These are phyloP conservation scores for Megastigmus dorsalis DNA, from an alignment of 2,888 invertebrate genomes.

Conservation along the genomic window DNA sequence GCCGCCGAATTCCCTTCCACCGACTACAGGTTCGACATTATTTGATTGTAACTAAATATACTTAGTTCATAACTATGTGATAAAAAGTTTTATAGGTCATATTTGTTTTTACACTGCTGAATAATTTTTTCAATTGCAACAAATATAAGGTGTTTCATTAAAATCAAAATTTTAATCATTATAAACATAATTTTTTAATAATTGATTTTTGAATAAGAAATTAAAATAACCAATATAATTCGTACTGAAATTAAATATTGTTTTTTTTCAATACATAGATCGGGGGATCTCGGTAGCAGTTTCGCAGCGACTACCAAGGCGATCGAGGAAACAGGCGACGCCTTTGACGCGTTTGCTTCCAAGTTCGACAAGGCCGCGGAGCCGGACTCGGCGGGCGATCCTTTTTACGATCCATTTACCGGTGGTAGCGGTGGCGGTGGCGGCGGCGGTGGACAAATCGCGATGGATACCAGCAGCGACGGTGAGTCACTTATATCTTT, in stretches of 20 bases:
- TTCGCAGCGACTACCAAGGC: slow-evolving; percentile 60
- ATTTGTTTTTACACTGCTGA: too few species aligned
- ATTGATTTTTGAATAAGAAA: too few species aligned
- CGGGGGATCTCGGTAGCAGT: neutral
- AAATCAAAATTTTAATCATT: too few species aligned
- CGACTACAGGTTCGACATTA: slow-evolving; percentile 53
- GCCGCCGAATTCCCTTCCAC: slow-evolving; percentile 59
- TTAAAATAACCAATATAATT: too few species aligned
- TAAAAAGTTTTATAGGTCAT: too few species aligned
- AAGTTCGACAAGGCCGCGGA: slow-evolving; percentile 87
- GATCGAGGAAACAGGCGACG: slow-evolving; percentile 75
- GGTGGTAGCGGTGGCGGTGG: slow-evolving; percentile 63
- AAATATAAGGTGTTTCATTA: too few species aligned
- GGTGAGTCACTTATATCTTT: slow-evolving; percentile 64
- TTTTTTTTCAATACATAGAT: neutral
- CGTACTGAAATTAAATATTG: too few species aligned
- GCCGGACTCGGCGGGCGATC: slow-evolving; percentile 73
- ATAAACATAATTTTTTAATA: too few species aligned
- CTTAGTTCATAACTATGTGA: too few species aligned
- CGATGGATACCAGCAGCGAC: slow-evolving; percentile 73
- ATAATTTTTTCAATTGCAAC: too few species aligned
- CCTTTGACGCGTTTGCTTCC: slow-evolving; percentile 91
- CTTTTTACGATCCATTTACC: slow-evolving; percentile 77
- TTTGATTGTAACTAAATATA: too few species aligned
- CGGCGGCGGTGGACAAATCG: slow-evolving; percentile 64